Evolutionary conservation across 2,113 vertebrate species (phyloP).

Genomic region (Antechinus flavipes): DNA sequence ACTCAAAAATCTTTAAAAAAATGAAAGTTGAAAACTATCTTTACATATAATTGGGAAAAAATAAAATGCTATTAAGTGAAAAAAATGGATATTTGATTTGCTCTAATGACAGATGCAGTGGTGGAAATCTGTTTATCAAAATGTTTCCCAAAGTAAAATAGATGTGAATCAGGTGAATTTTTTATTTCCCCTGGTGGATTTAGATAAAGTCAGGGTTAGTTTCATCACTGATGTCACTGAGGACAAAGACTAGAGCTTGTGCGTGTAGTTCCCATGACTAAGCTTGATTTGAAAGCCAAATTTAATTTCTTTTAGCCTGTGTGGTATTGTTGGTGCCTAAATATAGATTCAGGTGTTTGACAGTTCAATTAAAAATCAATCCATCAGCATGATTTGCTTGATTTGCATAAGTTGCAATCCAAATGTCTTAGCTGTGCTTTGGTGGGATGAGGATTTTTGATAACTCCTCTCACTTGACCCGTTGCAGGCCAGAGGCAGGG

Average conservation of each 20-base stretch:
- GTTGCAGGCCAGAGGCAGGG: accelerated
- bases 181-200: background rate
- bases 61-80: too few relatives aligned
- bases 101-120: background rate
- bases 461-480: background rate
- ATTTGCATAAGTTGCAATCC: background rate
- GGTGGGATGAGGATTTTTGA: background rate
- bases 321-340: background rate
- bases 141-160: background rate
- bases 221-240: background rate
- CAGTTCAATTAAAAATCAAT: background rate
- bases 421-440: background rate
- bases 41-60: too few relatives aligned
- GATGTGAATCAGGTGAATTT: background rate
- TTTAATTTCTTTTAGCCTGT: background rate
- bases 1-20: too few relatives aligned
- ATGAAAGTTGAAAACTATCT: too few relatives aligned
- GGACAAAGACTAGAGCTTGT: background rate
- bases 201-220: background rate
- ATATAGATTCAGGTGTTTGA: background rate
- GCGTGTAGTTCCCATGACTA: background rate
- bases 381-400: background rate
- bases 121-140: background rate
- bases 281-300: background rate
- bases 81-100: background rate